These are phyloP conservation scores for Acleris literana DNA, from an alignment of 2,888 invertebrate genomes.

Conservation along the genomic window DNA sequence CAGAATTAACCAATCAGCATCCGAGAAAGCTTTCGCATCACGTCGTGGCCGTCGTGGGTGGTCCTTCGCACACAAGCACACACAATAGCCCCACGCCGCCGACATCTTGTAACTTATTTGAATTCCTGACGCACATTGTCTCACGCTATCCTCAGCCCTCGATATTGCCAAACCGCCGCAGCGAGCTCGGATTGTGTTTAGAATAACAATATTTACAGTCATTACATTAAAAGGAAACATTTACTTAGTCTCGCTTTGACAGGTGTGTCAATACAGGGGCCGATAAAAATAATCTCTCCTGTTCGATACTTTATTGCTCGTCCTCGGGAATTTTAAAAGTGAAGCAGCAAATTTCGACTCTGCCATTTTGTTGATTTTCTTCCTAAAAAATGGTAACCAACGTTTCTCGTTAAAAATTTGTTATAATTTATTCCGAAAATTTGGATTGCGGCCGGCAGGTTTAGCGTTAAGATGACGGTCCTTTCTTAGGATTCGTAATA, in stretches of 20 bases:
- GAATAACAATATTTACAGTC: slow-evolving; percentile 34
- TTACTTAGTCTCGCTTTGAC: slow-evolving; percentile 24
- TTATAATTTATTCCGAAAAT: slow-evolving; percentile 32
- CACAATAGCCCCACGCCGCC: not conserved
- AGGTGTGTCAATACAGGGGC: slow-evolving; percentile 23
- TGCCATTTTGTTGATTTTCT: slow-evolving; percentile 20
- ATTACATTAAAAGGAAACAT: slow-evolving; percentile 25
- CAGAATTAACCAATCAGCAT: too few species aligned
- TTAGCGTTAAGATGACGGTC: slow-evolving; percentile 18
- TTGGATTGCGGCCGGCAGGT: slow-evolving; percentile 16
- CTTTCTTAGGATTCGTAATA: slow-evolving; percentile 29
- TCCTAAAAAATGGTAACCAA: slow-evolving; percentile 23
- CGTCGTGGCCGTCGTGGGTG: too few species aligned
- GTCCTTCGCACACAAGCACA: not conserved
- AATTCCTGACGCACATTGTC: slow-evolving; percentile 32
- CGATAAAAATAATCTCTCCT: slow-evolving; percentile 19
- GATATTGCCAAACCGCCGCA: slow-evolving; percentile 25
- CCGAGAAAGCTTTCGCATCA: too few species aligned
- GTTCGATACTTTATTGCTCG: slow-evolving; percentile 12
- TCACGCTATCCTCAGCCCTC: slow-evolving; percentile 15
- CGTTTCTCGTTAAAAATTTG: slow-evolving; percentile 21
- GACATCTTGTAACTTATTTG: slow-evolving; percentile 28
- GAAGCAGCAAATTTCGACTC: slow-evolving; percentile 14
- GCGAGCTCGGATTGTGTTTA: slow-evolving; percentile 23
- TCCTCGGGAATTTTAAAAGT: slow-evolving; percentile 16